Base-by-base conservation (phyloP, 2,888 invertebrate genomes). In the Disparrhopalites patrizii region DNA sequence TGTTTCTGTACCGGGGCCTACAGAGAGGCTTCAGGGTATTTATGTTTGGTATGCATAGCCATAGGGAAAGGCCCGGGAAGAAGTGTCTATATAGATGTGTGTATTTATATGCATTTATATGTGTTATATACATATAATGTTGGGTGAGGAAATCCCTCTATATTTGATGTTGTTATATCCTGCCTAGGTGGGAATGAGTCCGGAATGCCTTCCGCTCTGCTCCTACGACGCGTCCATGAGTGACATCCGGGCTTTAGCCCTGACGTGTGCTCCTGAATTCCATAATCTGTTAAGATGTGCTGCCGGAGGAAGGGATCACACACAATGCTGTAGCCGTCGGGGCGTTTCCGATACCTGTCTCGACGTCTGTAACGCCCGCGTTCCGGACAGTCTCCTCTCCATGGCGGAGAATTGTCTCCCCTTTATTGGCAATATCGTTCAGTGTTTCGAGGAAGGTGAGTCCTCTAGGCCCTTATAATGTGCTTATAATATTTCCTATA, bases 401-500 rank as follows among this genome's bases (percentile, higher is more conserved):
- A 83, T 86, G 7, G 84, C 87, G 67, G 85, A 88, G 67, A 84
- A 85, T 57, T 91, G 91, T 78, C 84, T 89, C 62, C 87, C 90
- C 0, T 91, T 87, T 78, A 88, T 90, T 73, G 91, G 91, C 36
- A 90, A 90, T 79, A 90, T 91, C 75, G 86, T 89, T 58, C 89
- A 90, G 78, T 91, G 91, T 79, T 89, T 90, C 76, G 90, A 91
- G 79, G 91, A 91, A 84, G 91, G 90, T 88, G 77, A 76, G 76
- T 68, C n/a, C n/a, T n/a, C n/a, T n/a, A n/a, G n/a, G n/a, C n/a
- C n/a, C n/a, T n/a, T n/a, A n/a, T n/a, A n/a, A n/a, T n/a, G n/a
- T n/a, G n/a, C n/a, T n/a, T n/a, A n/a, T n/a, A n/a, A n/a, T n/a
- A n/a, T n/a, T n/a, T n/a, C n/a, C n/a, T n/a, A n/a, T n/a, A n/a